Conservation (phyloP, 2,797 vertebrate genomes). For the Erithacus rubecula region DNA sequence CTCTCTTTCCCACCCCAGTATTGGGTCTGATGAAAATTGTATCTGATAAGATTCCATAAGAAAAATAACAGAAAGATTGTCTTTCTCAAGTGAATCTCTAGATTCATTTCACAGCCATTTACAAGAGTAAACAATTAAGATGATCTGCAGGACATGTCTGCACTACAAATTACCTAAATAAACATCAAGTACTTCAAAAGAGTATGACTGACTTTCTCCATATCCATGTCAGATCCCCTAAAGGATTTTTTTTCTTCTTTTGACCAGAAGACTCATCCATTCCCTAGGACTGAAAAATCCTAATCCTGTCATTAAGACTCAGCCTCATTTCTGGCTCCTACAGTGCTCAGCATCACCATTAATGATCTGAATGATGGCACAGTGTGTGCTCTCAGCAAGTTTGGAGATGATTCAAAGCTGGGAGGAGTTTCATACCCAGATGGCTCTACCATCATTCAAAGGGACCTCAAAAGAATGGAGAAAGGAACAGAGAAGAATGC, state of each 20-base stretch:
- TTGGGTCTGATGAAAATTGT: background rate
- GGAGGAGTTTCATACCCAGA: background rate
- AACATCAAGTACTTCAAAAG: background rate
- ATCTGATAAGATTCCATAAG: background rate
- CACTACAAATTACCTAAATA: background rate
- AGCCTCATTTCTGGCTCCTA: background rate
- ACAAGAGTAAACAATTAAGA: background rate
- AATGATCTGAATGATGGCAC: background rate
- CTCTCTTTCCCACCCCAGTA: background rate
- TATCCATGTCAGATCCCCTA: no score
- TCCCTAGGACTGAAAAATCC: background rate
- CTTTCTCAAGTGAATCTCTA: background rate
- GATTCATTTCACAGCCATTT: background rate
- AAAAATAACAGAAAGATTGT: background rate
- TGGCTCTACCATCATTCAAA: background rate
- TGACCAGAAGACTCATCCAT: background rate
- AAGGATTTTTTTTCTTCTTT: background rate
- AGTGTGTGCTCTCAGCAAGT: background rate
- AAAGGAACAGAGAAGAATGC: background rate
- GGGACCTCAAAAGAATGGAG: background rate
- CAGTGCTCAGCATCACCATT: background rate
- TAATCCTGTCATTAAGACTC: background rate
- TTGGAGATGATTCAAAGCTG: background rate
- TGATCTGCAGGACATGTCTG: rapidly evolving
- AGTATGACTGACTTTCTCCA: background rate